A percentile compares a stretch with the other conserved stretches of the same genome.
Conservation (phyloP, 2,113 vertebrate genomes). For the Archocentrus centrarchus region DNA sequence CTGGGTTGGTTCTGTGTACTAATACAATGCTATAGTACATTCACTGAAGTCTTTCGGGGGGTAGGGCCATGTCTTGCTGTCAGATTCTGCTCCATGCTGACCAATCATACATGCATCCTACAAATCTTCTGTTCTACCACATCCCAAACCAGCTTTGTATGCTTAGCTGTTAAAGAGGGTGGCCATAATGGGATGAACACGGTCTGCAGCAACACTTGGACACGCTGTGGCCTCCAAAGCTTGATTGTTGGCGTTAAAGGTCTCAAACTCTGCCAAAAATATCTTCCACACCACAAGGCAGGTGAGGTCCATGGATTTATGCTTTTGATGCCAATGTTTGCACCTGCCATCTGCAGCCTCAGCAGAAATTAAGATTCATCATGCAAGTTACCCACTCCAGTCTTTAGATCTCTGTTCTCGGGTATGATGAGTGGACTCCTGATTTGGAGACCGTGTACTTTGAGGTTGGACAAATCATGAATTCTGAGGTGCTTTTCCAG, state of each 20-base stretch:
- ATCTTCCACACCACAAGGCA: not conserved
- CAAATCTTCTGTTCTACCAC: not conserved
- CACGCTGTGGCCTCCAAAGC: not conserved
- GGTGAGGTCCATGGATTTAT: not conserved
- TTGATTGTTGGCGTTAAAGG: not conserved
- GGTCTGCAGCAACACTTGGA: not conserved
- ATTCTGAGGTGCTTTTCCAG: not conserved
- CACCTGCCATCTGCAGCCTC: constrained; percentile 7
- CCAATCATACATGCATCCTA: not conserved
- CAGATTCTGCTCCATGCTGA: not conserved
- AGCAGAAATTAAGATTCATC: not conserved
- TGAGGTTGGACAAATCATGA: not conserved
- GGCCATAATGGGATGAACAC: not conserved
- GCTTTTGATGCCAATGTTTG: not conserved
- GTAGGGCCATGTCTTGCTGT: no score
- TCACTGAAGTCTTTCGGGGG: not conserved
- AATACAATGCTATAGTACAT: not conserved
- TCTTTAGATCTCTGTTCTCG: not conserved
- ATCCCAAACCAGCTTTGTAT: not conserved
- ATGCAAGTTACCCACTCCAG: not conserved
- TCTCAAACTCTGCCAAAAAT: not conserved
- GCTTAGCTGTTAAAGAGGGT: not conserved
- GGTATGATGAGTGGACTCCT: not conserved
- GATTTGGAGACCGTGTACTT: not conserved
- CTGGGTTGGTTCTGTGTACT: not conserved